These are phyloP conservation scores for Gymnoscopelus braueri DNA, from an alignment of 2,797 vertebrate species.

Conservation along the genomic window DNA sequence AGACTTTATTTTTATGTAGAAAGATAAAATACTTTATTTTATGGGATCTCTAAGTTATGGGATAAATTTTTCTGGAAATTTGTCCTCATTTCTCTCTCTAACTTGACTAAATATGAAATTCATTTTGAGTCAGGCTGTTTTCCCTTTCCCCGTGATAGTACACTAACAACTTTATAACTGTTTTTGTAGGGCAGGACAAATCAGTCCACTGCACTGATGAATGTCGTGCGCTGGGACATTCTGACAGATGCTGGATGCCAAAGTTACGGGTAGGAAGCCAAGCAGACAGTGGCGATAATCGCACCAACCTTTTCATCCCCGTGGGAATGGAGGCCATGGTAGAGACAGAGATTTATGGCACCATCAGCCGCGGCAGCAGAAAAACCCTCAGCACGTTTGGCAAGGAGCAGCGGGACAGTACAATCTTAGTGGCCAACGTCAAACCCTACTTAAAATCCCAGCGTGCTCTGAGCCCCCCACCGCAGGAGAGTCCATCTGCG, in stretches of 20 bases:
- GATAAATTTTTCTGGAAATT: slow-evolving; percentile 30
- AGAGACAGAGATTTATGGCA: slow-evolving; percentile 97
- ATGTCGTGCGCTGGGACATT: slow-evolving; percentile 98
- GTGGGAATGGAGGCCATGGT: slow-evolving; percentile 92
- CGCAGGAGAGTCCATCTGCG: slow-evolving; percentile 92
- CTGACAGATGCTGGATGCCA: slow-evolving; percentile 99
- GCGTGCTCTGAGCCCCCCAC: slow-evolving; percentile 94
- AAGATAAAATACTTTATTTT: slow-evolving; percentile 9
- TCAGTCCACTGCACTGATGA: slow-evolving; percentile 98
- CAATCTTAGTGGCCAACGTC: slow-evolving; percentile 98
- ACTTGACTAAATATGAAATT: slow-evolving; percentile 49
- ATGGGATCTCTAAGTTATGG: slow-evolving; percentile 19
- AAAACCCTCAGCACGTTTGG: slow-evolving; percentile 99
- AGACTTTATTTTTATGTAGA: not conserved
- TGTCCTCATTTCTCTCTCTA: slow-evolving; percentile 42
- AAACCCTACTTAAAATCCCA: slow-evolving; percentile 99
- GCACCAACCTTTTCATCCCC: slow-evolving; percentile 84
- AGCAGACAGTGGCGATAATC: slow-evolving; percentile 91
- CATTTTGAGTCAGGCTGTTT: slow-evolving; percentile 54
- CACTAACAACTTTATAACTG: slow-evolving; percentile 77
- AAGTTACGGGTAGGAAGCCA: slow-evolving; percentile 96
- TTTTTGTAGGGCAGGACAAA: slow-evolving; percentile 93
- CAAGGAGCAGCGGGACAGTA: slow-evolving; percentile 98
- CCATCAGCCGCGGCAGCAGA: slow-evolving; percentile 93
- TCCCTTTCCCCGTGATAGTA: slow-evolving; percentile 47